These are phyloP conservation scores for Blastomussa wellsi DNA, from an alignment of 92 coral and sea anemone species.

Conservation along the genomic window DNA sequence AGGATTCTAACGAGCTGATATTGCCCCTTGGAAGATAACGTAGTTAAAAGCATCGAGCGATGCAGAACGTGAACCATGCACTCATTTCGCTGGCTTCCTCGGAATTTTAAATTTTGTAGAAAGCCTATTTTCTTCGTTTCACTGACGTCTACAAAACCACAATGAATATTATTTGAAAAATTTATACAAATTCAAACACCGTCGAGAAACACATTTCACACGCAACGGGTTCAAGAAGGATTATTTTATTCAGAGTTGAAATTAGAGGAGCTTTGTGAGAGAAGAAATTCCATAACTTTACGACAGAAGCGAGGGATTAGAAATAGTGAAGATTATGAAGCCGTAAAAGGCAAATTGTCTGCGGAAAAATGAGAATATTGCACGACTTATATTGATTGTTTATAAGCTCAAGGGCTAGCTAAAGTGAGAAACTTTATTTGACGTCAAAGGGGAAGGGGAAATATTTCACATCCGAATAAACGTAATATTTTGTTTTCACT, in stretches of 20 bases:
- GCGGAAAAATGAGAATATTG: constrained; percentile 12
- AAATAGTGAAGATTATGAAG: background rate
- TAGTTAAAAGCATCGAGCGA: background rate
- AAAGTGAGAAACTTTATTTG: constrained; percentile 13
- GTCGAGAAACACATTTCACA: background rate
- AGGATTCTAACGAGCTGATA: background rate
- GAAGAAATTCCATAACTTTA: background rate
- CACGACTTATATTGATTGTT: constrained; percentile 27
- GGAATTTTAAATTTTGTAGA: background rate
- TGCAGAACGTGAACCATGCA: background rate
- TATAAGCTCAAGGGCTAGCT: constrained; percentile 2
- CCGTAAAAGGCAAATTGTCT: background rate
- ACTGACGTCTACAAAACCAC: background rate
- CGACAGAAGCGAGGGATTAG: background rate
- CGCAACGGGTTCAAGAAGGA: background rate
- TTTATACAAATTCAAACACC: background rate
- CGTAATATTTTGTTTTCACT: background rate
- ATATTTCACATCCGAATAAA: background rate
- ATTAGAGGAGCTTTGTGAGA: background rate
- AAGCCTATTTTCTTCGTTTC: background rate
- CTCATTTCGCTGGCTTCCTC: no score
- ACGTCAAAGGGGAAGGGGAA: constrained; percentile 19
- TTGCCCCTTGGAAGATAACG: background rate
- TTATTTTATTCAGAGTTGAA: background rate
- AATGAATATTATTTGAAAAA: background rate